Conservation (phyloP, 1,140 invertebrate species). For the Pomacea maculata region DNA sequence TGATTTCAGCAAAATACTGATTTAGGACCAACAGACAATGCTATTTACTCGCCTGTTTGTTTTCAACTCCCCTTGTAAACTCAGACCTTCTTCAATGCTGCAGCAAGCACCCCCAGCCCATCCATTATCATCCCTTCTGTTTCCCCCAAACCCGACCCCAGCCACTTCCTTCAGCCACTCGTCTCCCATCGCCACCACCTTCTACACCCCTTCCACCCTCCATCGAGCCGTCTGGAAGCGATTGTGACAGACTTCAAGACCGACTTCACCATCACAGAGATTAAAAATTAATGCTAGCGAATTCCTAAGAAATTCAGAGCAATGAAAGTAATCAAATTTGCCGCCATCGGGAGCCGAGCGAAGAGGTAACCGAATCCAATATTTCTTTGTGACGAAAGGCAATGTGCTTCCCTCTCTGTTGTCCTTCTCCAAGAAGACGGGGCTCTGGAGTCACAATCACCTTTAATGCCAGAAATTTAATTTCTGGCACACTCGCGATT, state of each 20-base stretch:
- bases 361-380: conserved; percentile 25
- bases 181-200: not conserved
- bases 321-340: conserved; percentile 33
- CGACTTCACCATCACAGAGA: conserved; percentile 20
- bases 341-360: conserved; percentile 4
- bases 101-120: not conserved
- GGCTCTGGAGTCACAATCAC: conserved; percentile 15
- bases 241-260: conserved; percentile 22
- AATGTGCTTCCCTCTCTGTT: not conserved
- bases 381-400: conserved; percentile 22
- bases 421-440: not conserved
- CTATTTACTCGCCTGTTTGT: too few species aligned
- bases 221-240: conserved; percentile 14
- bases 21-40: too few species aligned
- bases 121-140: not conserved
- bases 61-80: too few species aligned
- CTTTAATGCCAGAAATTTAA: conserved; percentile 32
- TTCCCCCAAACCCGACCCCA: not conserved
- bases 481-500: conserved; percentile 28
- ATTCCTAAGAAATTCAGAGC: conserved; percentile 32
- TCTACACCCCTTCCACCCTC: not conserved
- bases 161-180: not conserved
- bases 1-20: too few species aligned
- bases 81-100: too few species aligned
- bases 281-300: conserved; percentile 35